These are phyloP conservation scores for Zingel zingel DNA, from an alignment of 2,113 vertebrate genomes.

Conservation along the genomic window DNA sequence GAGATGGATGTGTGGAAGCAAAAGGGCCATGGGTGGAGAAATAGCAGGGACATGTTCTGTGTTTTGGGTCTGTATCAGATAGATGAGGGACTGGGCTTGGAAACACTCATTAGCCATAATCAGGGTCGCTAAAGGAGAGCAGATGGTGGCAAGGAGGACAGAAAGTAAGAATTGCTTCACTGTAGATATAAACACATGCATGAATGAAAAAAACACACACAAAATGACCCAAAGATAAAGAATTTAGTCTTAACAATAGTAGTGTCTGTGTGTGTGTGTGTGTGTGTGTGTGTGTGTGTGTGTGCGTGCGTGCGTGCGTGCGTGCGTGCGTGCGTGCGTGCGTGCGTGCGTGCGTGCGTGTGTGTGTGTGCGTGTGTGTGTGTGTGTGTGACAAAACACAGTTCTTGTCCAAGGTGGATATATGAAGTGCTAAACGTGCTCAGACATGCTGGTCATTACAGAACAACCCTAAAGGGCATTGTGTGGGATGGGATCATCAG, in stretches of 20 bases:
- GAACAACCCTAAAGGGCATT: slow-evolving; percentile 69
- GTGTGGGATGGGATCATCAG: slow-evolving; percentile 71
- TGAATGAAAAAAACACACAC: slow-evolving; percentile 15
- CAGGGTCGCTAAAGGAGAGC: slow-evolving; percentile 75
- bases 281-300: background rate
- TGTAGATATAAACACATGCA: slow-evolving; percentile 32
- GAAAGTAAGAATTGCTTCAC: slow-evolving; percentile 50
- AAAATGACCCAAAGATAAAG: slow-evolving; percentile 39
- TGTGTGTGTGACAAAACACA: slow-evolving; percentile 27
- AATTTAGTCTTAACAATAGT: slow-evolving; percentile 2
- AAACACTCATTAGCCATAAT: slow-evolving; percentile 81
- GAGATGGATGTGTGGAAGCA: slow-evolving; percentile 64
- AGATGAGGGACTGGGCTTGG: slow-evolving; percentile 75
- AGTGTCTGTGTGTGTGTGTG: too few relatives aligned
- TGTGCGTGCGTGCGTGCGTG: background rate
- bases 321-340: background rate
- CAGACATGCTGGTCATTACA: slow-evolving; percentile 73
- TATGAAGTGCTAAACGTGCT: slow-evolving; percentile 67
- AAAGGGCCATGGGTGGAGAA: slow-evolving; percentile 67
- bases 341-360: too few relatives aligned
- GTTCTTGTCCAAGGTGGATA: slow-evolving; percentile 49
- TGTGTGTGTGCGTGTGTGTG: slow-evolving; percentile 10
- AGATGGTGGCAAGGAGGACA: slow-evolving; percentile 65
- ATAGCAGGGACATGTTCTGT: slow-evolving; percentile 77
- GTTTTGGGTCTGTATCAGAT: slow-evolving; percentile 73